Evolutionary conservation across 2,888 invertebrate species (phyloP), one percentile per base, ranked within the genome.

Genomic region (Glaucopsyche alexis): DNA sequence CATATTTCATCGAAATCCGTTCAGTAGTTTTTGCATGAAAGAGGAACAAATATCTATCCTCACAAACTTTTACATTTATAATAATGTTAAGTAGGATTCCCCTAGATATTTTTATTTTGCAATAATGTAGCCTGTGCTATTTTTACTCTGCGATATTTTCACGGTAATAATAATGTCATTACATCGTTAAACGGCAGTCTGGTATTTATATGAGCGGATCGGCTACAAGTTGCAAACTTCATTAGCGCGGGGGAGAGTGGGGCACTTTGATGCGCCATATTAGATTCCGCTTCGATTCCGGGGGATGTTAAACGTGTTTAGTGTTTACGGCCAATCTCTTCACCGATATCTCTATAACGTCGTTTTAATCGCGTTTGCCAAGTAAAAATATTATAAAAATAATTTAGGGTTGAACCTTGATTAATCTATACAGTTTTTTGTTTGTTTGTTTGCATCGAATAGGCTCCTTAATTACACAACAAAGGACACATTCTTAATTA

Each of bases 201-300:
- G 60, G 60, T 60, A 60, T 60, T 60, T 60, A 60, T 60, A 60
- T 60, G 60, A 60, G 60, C 71, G 71, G 42, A 52, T 38, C 65
- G 40, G 66, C 65, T 65, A 66, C 66, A 66, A 72, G 66, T 72
- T 72, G 49, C 38, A 49, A 72, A 72, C 72, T 72, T 72, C 72
- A 72, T 72, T 72, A 72, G 65, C 49, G 67, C 67, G 47, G 42
- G 19, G 66, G 45, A 6, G 16, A 19, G 16, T 49, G 42, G 70
- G 52, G 29, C 40, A 67, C 70, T 74, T 74, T 72, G 74, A 74
- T 74, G 66, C 72, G 49, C 67, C 67, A 52, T 64, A 74, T 74
- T 72, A 69, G 72, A 60, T 70, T 72, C 70, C 60, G 49, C 65
- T 47, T 72, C n/a, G 40, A 50, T 66, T 66, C 40, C 52, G 71